Percentiles rank a stretch among this genome's conserved stretches.
Evolutionary conservation across 2,113 vertebrate genomes (phyloP).

Genomic region (Brevimyrus niger): DNA sequence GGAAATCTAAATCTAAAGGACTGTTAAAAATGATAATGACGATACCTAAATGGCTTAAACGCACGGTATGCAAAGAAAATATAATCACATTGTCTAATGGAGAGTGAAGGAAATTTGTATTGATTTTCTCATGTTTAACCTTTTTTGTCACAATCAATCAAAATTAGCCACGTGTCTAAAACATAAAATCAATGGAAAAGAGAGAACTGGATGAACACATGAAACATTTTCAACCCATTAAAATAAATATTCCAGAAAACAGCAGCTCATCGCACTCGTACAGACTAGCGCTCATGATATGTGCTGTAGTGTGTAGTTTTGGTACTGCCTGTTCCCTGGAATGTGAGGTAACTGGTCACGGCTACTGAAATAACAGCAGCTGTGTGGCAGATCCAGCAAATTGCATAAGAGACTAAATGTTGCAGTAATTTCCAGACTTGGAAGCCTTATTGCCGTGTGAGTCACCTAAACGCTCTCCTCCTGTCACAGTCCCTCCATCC

Average conservation of each 20-base stretch:
- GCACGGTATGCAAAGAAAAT: background rate
- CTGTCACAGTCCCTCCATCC: conserved; percentile 2
- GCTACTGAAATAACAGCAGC: conserved; percentile 2
- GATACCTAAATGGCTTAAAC: background rate
- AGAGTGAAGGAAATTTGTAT: background rate
- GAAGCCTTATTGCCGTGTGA: background rate
- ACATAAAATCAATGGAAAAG: background rate
- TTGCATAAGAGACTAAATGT: conserved; percentile 13
- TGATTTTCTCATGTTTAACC: background rate
- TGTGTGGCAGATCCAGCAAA: background rate
- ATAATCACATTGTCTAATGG: background rate
- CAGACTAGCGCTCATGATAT: background rate
- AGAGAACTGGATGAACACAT: background rate
- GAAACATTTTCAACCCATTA: background rate
- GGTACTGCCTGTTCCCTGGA: background rate
- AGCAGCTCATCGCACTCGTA: too few relatives aligned
- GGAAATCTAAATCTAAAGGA: background rate
- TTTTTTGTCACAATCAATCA: background rate
- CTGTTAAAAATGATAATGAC: background rate
- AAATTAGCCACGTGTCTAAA: background rate
- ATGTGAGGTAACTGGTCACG: background rate
- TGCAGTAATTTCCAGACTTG: conserved; percentile 10
- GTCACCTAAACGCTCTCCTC: conserved; percentile 14
- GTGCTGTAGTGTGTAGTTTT: background rate
- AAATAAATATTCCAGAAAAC: background rate